Conservation (phyloP, 2,797 vertebrate species). For the Denticeps clupeoides region DNA sequence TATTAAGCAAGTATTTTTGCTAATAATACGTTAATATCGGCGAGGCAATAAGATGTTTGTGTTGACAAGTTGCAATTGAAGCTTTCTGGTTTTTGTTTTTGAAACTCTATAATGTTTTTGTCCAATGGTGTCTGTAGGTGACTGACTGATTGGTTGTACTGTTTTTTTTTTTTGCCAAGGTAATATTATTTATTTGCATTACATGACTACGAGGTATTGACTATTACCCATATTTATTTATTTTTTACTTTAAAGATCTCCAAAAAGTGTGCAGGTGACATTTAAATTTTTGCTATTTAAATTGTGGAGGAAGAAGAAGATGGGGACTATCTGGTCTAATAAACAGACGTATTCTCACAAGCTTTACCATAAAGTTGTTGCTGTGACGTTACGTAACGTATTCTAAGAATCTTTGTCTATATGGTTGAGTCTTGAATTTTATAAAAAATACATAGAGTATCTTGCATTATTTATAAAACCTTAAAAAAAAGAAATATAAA, state of each 20-base stretch:
- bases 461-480: conserved; percentile 88
- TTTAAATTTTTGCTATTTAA: no score
- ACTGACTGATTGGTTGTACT: conserved; percentile 10
- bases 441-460: conserved; percentile 76
- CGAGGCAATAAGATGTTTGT: conserved; percentile 34
- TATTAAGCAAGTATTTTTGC: conserved; percentile 2
- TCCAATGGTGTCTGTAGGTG: neutral
- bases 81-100: conserved; percentile 7
- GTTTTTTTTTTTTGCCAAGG: conserved; percentile 8
- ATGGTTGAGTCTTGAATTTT: conserved; percentile 85
- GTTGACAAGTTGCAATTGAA: conserved; percentile 13
- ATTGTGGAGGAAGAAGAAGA: conserved; percentile 4
- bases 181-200: conserved; percentile 14
- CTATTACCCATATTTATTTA: neutral
- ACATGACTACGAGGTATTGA: conserved; percentile 14
- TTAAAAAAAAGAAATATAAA: conserved; percentile 48
- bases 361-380: conserved; percentile 72
- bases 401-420: conserved; percentile 74
- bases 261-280: conserved; percentile 10
- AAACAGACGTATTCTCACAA: conserved; percentile 51
- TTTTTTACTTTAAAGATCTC: conserved; percentile 9
- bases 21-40: conserved; percentile 20
- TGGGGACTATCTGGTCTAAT: conserved; percentile 58
- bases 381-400: conserved; percentile 60
- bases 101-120: conserved; percentile 11